Conservation (phyloP, 2,888 invertebrate species). For the Microctonus aethiopoides region DNA sequence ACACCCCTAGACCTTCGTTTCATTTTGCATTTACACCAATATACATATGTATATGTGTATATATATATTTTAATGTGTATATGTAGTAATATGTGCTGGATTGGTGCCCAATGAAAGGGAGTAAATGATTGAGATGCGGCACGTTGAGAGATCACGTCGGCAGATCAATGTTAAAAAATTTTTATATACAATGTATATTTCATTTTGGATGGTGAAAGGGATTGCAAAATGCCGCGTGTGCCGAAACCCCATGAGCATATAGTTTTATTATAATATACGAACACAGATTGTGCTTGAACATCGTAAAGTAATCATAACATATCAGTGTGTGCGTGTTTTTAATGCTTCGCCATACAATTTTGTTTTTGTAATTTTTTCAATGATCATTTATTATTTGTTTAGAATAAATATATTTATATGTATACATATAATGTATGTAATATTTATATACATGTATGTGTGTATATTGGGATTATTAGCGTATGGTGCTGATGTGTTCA, state of each 20-base stretch:
- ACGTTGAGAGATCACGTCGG: neutral
- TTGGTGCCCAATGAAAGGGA: conserved; percentile 8
- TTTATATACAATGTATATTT: neutral
- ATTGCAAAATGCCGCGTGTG: neutral
- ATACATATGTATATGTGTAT: neutral
- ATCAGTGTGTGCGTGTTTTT: neutral
- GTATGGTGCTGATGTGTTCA: neutral
- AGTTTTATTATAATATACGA: neutral
- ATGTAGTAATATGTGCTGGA: conserved; percentile 1
- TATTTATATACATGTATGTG: neutral
- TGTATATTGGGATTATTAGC: conserved; percentile 8
- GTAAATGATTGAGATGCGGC: conserved; percentile 12
- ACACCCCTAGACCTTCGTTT: conserved; percentile 16
- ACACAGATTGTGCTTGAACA: neutral
- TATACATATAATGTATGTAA: neutral
- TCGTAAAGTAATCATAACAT: neutral
- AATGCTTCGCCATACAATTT: neutral
- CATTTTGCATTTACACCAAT: conserved; percentile 29
- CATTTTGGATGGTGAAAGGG: neutral
- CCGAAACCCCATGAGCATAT: neutral
- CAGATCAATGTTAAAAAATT: neutral
- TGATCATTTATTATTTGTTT: neutral
- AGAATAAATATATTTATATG: neutral
- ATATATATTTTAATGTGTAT: no score
- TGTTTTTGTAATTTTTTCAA: neutral